Base-by-base conservation (phyloP, 2,797 vertebrate genomes). In the Fringilla coelebs region DNA sequence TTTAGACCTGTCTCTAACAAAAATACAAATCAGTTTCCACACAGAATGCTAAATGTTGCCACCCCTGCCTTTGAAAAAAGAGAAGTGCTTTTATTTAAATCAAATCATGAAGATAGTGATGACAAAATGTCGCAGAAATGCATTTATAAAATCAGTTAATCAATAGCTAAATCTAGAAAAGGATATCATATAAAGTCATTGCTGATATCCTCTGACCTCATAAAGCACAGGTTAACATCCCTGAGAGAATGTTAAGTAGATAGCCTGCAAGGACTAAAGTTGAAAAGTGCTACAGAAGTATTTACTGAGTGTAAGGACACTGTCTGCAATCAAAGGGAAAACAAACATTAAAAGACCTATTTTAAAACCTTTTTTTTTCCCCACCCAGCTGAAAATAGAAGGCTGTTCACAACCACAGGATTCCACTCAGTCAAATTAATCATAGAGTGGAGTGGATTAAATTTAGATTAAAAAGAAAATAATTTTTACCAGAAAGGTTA, bases 381-480 rank as follows among this genome's bases (percentile, higher is more conserved):
- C 28, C 38, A 31, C 60, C 28, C 29, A 57, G 8, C 6, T 85
- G 72, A 71, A 92, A 95, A 72, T 17, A 90, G 62, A 63, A 82
- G 34, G 6, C 4, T 76, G 26, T 40, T 89, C 65, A 87, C 71
- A 89, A 79, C 63, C 52, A 67, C 62, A 85, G 32, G 24, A 60
- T 79, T 82, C 71, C 31, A 51, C n/a, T 90, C 43, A 38, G 36
- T 57, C 41, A 87, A 82, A 83, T 62, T 81, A 90, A 86, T 85
- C 57, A 55, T 29, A 74, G 7, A 75, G 55, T 66, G 9, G 20
- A 60, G 8, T 48, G 21, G 46, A 91, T 62, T 93, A 83, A 79
- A 68, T 85, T 85, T 68, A 89, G 52, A 80, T 87, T 74, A 36
- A 77, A 85, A 91, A 77, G 8, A 90, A 79, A 70, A 65, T 71